phyloP scores from a whole-genome alignment of 2,113 vertebrate species.

The Puntigrus tetrazona region DNA sequence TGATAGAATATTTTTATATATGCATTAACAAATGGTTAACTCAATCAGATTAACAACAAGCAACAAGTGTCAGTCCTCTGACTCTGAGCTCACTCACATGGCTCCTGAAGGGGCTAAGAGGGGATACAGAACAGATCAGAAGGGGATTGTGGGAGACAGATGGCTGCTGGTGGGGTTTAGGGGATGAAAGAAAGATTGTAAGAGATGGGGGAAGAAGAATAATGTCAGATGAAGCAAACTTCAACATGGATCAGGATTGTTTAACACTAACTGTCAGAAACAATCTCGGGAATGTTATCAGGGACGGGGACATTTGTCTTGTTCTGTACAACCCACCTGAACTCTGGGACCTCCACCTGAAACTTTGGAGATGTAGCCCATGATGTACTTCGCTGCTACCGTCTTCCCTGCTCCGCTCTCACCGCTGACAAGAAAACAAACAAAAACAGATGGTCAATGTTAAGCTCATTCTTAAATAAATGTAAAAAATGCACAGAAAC shows the following conservation, averaged over 20 bases:
- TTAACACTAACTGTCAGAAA: constrained; percentile 17
- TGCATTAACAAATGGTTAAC: not conserved
- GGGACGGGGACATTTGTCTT: not conserved
- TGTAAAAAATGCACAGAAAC: constrained; percentile 23
- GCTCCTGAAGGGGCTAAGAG: not conserved
- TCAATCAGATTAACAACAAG: not conserved
- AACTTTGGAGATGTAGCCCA: constrained; percentile 93
- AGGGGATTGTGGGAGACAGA: constrained; percentile 55
- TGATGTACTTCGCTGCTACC: constrained; percentile 96
- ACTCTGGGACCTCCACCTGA: constrained; percentile 94
- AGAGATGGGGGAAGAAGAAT: constrained; percentile 41
- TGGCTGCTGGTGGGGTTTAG: constrained; percentile 57
- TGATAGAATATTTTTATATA: not conserved
- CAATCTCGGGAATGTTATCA: not conserved
- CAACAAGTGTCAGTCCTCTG: constrained; percentile 14
- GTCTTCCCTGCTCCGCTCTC: constrained; percentile 98
- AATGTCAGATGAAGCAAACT: constrained; percentile 34
- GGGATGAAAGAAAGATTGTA: constrained; percentile 52
- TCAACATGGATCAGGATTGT: not conserved
- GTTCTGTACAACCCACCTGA: constrained; percentile 79
- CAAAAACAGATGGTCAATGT: constrained; percentile 12
- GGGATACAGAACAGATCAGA: not conserved
- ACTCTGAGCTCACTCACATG: constrained; percentile 7
- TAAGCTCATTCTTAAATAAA: not conserved
- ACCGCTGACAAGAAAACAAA: constrained; percentile 77